Base-by-base conservation (phyloP, 2,113 vertebrate genomes). In the Crotalus viridis region DNA sequence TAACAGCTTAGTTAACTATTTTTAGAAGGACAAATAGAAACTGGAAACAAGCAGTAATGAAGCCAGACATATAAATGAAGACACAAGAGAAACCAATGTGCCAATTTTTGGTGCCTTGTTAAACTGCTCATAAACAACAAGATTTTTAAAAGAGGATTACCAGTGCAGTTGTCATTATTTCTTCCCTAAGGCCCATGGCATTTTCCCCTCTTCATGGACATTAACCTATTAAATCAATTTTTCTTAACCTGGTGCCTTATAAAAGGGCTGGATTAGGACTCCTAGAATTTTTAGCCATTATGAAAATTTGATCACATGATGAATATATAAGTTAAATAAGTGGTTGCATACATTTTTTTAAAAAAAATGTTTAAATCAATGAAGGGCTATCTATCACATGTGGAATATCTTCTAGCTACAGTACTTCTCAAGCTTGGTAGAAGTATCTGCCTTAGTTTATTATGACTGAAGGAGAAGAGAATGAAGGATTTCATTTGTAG, bases 21-120 rank as follows among this genome's bases (percentile, higher is more conserved):
- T 92, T 94, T 93, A 74, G 81, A 6, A 22, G 93, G 46, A 61
- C 26, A 85, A 87, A 64, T 54, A 91, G 74, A 94, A 94, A 19
- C 81, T 88, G 52, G 59, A 94, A 94, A 90, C 90, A 90, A 12
- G 6, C 24, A 8, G 43, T 7, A 17, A 51, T 92, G 55, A 33
- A 85, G 39, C 19, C 39, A 57, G 28, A 92, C 51, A 56, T 0
- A 0, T 94, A 96, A 90, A 0, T 3, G 9, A 54, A 91, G 74
- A 21, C 74, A 94, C 46, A 51, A 93, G 88, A 69, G 81, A 96
- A 91, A 7, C 0, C 56, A n/a, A 9, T 90, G 87, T 93, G 48
- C 56, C 17, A 10, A 51, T 59, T 15, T 48, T 59, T 7, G 51
- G 87, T 88, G 52, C 2, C 91, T 56, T 69, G 59, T 89, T 93